A percentile compares a stretch with the other conserved stretches of the same genome.
phyloP scores from a whole-genome alignment of 2,888 invertebrate genomes.

The Plagodis dolabraria region DNA sequence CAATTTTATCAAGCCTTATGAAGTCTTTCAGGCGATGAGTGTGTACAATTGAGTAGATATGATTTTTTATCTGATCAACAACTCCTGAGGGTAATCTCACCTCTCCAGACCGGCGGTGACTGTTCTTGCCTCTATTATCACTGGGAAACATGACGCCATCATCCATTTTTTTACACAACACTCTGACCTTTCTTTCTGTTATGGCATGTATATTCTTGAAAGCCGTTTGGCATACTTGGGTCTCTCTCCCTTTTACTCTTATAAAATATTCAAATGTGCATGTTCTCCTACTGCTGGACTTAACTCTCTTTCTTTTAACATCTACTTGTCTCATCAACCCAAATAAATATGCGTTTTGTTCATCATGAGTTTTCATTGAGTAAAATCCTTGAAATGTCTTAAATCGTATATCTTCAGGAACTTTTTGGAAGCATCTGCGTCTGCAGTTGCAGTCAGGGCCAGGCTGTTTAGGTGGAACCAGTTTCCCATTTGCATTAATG shows the following conservation, averaged over 20 bases:
- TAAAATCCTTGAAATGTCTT: slow-evolving; percentile 85
- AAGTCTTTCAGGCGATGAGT: slow-evolving; percentile 81
- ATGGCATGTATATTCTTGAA: slow-evolving; percentile 85
- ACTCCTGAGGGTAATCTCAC: slow-evolving; percentile 78
- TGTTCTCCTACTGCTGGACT: slow-evolving; percentile 80
- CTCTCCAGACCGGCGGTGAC: slow-evolving; percentile 79
- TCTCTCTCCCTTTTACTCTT: slow-evolving; percentile 81
- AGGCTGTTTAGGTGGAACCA: slow-evolving; percentile 82
- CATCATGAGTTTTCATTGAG: slow-evolving; percentile 84
- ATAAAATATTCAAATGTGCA: slow-evolving; percentile 85
- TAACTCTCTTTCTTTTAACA: slow-evolving; percentile 83
- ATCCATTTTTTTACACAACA: slow-evolving; percentile 85
- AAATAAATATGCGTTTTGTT: slow-evolving; percentile 85
- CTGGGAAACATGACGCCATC: slow-evolving; percentile 85
- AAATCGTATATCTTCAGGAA: slow-evolving; percentile 76
- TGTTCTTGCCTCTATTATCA: slow-evolving; percentile 83
- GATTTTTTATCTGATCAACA: slow-evolving; percentile 82
- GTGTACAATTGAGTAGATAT: slow-evolving; percentile 81
- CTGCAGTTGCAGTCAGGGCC: slow-evolving; percentile 83
- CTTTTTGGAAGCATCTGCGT: slow-evolving; percentile 79
- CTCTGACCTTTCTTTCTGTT: slow-evolving; percentile 83
- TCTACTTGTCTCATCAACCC: slow-evolving; percentile 85
- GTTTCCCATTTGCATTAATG: slow-evolving; percentile 83
- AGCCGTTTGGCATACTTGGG: slow-evolving; percentile 84
- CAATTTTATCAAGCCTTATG: slow-evolving; percentile 81